A percentile compares a stretch with the other conserved stretches of the same genome.
Evolutionary conservation across 2,113 vertebrate species (phyloP).

Genomic region (Hypanus sabinus): DNA sequence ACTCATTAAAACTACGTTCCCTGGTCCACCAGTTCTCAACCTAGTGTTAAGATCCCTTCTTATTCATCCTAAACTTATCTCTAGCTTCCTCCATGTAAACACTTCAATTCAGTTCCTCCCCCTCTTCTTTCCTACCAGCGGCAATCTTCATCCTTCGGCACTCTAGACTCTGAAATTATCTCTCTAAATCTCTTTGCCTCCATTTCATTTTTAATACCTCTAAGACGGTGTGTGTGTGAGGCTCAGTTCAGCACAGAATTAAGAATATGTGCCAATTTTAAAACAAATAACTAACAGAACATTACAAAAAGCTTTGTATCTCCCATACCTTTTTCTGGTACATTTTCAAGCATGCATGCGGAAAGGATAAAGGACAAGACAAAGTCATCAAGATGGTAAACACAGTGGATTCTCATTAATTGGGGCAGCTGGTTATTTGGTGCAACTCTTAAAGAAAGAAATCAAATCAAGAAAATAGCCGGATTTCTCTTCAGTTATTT

Average conservation of each 20-base stretch:
- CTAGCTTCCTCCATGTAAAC: not conserved
- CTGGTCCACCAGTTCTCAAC: not conserved
- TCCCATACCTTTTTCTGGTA: slow-evolving; percentile 10
- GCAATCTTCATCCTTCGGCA: not conserved
- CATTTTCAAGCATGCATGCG: not conserved
- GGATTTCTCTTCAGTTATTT: too few relatives aligned
- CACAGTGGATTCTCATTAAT: too few relatives aligned
- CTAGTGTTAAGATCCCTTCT: not conserved
- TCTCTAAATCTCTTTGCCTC: not conserved
- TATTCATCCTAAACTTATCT: not conserved
- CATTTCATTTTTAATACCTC: not conserved
- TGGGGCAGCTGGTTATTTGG: too few relatives aligned
- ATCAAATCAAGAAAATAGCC: too few relatives aligned
- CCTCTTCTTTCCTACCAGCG: not conserved
- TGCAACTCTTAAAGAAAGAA: too few relatives aligned
- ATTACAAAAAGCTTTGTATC: not conserved
- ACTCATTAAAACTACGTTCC: not conserved
- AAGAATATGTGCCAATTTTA: not conserved
- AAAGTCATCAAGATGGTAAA: not conserved
- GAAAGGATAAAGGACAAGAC: not conserved
- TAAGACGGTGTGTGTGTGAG: not conserved
- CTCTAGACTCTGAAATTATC: not conserved
- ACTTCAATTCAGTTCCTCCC: not conserved
- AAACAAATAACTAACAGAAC: not conserved
- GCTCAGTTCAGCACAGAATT: not conserved